phyloP scores from a whole-genome alignment of 30 jellyfish, hydroid and myxozoan species.

The Aurelia sp. region DNA sequence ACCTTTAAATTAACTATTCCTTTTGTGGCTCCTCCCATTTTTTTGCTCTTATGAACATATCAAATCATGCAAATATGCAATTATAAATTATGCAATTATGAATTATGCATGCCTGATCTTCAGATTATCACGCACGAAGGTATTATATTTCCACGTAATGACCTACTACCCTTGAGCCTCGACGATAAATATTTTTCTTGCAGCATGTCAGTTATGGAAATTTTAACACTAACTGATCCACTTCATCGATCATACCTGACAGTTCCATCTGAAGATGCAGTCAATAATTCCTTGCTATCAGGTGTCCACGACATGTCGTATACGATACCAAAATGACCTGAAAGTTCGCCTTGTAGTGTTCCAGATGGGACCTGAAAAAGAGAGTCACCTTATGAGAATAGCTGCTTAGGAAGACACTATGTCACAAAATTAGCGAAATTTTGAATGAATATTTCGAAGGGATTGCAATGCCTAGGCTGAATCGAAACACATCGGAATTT shows the following conservation, averaged over 20 bases:
- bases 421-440: neutral
- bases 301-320: constrained; percentile 95
- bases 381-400: neutral
- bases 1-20: too few species aligned
- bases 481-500: too few species aligned
- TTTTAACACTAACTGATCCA: too few species aligned
- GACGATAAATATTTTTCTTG: neutral
- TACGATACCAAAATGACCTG: constrained; percentile 90
- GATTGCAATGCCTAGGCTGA: too few species aligned
- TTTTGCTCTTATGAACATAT: too few species aligned
- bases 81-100: too few species aligned
- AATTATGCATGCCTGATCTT: too few species aligned
- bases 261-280: constrained; percentile 98
- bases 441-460: neutral
- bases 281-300: constrained; percentile 83
- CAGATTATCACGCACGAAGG: too few species aligned
- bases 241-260: constrained; percentile 71
- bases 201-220: neutral
- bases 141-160: too few species aligned
- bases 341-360: constrained; percentile 69
- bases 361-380: constrained; percentile 93
- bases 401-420: neutral
- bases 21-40: too few species aligned
- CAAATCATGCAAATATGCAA: too few species aligned
- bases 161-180: neutral